Percentiles rank a stretch among this genome's conserved stretches.
These are phyloP conservation scores for Lacerta viridis DNA, from an alignment of 2,797 vertebrate species.

Conservation along the genomic window DNA sequence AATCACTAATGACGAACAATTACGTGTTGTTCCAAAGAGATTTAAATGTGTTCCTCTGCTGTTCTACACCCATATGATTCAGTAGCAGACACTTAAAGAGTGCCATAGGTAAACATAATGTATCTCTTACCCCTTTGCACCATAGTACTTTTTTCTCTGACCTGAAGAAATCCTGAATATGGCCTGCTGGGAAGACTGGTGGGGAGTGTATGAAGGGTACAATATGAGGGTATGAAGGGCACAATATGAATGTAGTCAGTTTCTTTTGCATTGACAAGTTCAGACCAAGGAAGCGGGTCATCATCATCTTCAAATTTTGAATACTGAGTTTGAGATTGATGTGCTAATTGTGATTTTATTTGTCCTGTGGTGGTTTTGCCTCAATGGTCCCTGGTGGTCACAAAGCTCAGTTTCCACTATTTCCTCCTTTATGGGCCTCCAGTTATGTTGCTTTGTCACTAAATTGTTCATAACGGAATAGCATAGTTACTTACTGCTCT, in stretches of 20 bases:
- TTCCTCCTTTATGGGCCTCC: background rate
- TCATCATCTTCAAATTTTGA: background rate
- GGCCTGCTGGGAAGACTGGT: background rate
- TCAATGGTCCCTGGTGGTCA: too few species aligned
- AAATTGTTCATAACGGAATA: background rate
- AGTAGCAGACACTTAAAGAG: background rate
- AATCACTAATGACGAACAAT: background rate
- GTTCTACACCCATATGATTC: background rate
- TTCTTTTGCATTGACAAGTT: background rate
- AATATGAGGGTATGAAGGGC: background rate
- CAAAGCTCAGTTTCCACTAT: background rate
- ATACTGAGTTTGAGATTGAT: background rate
- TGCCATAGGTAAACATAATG: background rate
- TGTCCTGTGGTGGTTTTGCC: background rate
- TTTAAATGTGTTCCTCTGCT: background rate
- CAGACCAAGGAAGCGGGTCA: background rate
- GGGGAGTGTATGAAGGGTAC: background rate
- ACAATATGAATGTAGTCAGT: background rate
- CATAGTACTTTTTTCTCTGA: background rate
- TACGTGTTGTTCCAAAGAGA: background rate
- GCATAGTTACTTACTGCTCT: background rate
- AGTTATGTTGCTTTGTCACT: background rate
- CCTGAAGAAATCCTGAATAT: background rate
- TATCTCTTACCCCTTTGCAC: background rate
- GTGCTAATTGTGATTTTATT: background rate